A percentile compares a stretch with the other conserved stretches of the same genome.
Conservation (phyloP, 1,140 invertebrate genomes). For the Aphelinus certus region DNA sequence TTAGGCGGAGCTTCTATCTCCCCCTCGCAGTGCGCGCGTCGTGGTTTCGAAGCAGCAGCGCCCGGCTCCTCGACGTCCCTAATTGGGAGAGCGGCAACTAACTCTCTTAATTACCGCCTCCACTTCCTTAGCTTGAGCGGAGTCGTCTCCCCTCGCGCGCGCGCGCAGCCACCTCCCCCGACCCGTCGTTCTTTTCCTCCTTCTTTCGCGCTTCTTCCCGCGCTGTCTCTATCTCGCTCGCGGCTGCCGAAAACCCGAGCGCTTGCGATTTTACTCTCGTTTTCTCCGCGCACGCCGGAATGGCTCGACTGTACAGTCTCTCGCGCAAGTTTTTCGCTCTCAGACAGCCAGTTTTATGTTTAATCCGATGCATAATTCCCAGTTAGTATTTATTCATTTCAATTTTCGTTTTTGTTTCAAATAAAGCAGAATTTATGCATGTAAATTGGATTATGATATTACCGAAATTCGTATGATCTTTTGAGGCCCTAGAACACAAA, state of each 20-base stretch:
- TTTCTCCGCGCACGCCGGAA: slow-evolving; percentile 30
- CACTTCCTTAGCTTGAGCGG: slow-evolving; percentile 48
- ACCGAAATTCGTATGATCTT: too few species aligned
- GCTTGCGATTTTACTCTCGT: slow-evolving; percentile 31
- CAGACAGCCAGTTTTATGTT: too few species aligned
- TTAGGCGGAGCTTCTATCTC: slow-evolving; percentile 26
- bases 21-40: slow-evolving; percentile 9
- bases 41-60: neutral
- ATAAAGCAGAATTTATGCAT: too few species aligned
- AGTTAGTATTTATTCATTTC: too few species aligned
- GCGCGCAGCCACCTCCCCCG: slow-evolving; percentile 43
- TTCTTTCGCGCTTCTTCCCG: slow-evolving; percentile 39
- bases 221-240: slow-evolving; percentile 27
- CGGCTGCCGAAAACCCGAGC: slow-evolving; percentile 3
- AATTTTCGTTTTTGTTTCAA: too few species aligned
- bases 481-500: too few species aligned
- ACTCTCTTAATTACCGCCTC: slow-evolving; percentile 67
- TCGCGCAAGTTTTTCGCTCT: neutral
- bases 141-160: slow-evolving; percentile 31
- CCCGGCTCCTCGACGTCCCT: slow-evolving; percentile 58
- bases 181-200: slow-evolving; percentile 29
- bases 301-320: neutral
- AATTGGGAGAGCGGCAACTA: slow-evolving; percentile 66
- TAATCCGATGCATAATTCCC: too few species aligned
- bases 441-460: too few species aligned